These are phyloP conservation scores for Cotesia vestalis DNA, from an alignment of 1,140 invertebrate species.

Conservation along the genomic window DNA sequence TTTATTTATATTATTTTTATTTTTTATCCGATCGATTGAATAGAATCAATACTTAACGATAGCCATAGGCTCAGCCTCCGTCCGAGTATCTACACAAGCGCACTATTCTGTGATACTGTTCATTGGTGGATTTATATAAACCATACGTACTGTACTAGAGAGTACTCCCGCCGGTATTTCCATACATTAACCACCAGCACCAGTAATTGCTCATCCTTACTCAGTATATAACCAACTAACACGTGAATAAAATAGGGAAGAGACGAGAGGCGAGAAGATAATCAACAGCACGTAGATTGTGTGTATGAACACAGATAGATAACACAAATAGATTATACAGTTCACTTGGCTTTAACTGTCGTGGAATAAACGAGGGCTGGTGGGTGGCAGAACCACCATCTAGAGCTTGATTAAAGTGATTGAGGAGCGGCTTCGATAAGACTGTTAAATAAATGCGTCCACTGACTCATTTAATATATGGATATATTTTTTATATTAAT, in stretches of 20 bases:
- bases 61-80: slow-evolving; percentile 39
- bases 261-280: no score
- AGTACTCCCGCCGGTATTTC: no score
- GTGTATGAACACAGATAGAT: no score
- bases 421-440: slow-evolving; percentile 55
- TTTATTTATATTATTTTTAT: slow-evolving; percentile 36
- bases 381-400: slow-evolving; percentile 9
- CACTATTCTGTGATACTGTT: slow-evolving; percentile 21
- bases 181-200: no score
- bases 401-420: slow-evolving; percentile 54
- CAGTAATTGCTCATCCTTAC: no score
- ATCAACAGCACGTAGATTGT: no score
- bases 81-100: slow-evolving; percentile 29
- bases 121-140: slow-evolving; percentile 13
- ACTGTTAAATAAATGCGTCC: slow-evolving; percentile 32
- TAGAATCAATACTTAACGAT: slow-evolving; percentile 47
- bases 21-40: slow-evolving; percentile 47
- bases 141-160: not conserved
- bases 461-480: not conserved
- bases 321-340: no score
- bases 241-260: slow-evolving; percentile 14
- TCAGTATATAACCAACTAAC: not conserved
- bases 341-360: no score
- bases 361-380: not conserved
- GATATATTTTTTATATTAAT: not conserved